Evolutionary conservation across 2,888 invertebrate genomes (phyloP), one percentile per base, ranked within the genome.

Genomic region (Ophion obscuratus): DNA sequence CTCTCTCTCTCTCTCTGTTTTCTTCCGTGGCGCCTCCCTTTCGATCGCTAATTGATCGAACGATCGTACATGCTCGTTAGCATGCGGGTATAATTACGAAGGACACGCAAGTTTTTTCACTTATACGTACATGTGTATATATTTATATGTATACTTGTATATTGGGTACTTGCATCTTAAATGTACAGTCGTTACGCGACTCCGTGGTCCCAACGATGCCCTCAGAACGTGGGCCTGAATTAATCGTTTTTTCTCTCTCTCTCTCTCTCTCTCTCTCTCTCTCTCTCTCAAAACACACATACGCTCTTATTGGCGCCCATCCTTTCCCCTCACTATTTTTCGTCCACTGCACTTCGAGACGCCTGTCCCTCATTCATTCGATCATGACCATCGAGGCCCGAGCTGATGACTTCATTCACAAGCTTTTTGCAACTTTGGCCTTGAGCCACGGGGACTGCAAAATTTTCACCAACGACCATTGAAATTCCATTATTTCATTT

Each of bases 41-140:
- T 81, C 81, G 66, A 86, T 85, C 74, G 86, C 86, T 86, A 86
- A 86, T 83, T 81, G 83, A 86, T 86, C 86, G 81, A 84, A 75
- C 81, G 77, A 62, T 64, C 77, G 78, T 78, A 76, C 83, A 76
- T 40, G 83, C 86, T 86, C 86, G 86, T 86, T 86, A 86, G 86
- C 86, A 86, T 83, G 78, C 73, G 78, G 59, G 24, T 81, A 71
- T 86, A 86, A 86, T 86, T 83, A 86, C 83, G 81, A 74, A 57
- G 81, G 86, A 86, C 83, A 86, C 86, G 83, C 83, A 67, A 73
- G 68, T 78, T 83, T 68, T 81, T 66, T 68, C 77, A 31, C 62
- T 61, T 57, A 9, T 44, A 57, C 14, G 36, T 61, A 47, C 53
- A n/a, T 57, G 3, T 3, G 36, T 61, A 47, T 61, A 24, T 44